These are phyloP conservation scores for Calcarius lapponicus DNA, from an alignment of 2,797 vertebrate genomes.

Conservation along the genomic window DNA sequence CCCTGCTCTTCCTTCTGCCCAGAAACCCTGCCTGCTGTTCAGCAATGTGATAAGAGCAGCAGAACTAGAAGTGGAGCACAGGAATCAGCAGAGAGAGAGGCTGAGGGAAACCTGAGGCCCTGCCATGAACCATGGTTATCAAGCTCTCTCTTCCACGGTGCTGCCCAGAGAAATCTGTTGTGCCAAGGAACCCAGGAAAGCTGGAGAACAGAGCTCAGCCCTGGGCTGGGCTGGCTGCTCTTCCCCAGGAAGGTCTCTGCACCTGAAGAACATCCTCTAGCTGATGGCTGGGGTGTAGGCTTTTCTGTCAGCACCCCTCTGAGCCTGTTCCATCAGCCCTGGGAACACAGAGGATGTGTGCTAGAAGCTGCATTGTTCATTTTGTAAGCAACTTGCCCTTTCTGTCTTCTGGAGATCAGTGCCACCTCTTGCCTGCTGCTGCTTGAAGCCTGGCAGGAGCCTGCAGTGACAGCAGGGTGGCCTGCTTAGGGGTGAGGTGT, in stretches of 20 bases:
- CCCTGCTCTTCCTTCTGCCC: not conserved
- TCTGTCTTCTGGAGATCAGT: not conserved
- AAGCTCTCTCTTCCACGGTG: not conserved
- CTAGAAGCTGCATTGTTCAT: not conserved
- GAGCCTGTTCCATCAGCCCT: not conserved
- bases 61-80: not conserved
- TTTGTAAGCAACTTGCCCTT: not conserved
- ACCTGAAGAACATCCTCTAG: not conserved
- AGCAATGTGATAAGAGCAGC: not conserved
- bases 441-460: not conserved
- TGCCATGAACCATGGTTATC: not conserved
- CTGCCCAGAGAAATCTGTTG: not conserved
- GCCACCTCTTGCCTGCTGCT: not conserved
- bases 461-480: not conserved
- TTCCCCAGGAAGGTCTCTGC: not conserved
- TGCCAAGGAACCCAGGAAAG: not conserved
- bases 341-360: not conserved
- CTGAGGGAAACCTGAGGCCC: not conserved
- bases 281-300: not conserved
- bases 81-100: not conserved
- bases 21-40: not conserved
- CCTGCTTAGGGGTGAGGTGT: conserved; percentile 14
- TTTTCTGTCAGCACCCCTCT: not conserved
- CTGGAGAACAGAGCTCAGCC: not conserved
- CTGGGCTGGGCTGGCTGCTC: not conserved